Conservation (phyloP, 1,140 invertebrate species). For the Drosophila equinoxialis region DNA sequence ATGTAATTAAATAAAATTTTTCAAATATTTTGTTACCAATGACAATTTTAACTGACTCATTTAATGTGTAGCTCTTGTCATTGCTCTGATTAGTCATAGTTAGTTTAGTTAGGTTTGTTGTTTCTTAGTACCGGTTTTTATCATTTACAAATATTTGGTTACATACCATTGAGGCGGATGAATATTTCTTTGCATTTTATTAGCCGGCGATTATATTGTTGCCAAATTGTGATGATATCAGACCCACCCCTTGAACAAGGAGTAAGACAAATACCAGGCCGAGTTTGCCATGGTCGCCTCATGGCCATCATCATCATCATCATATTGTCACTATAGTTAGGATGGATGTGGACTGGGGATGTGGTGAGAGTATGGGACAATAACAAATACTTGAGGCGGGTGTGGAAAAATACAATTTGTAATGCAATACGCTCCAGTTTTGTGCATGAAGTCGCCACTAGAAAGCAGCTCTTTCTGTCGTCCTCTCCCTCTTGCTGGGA, state of each 20-base stretch:
- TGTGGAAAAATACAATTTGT: constrained; percentile 75
- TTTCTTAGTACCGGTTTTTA: constrained; percentile 8
- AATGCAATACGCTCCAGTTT: constrained; percentile 68
- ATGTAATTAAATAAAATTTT: too few species aligned
- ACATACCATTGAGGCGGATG: constrained; percentile 9
- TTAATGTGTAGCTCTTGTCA: not conserved
- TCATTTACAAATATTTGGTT: constrained; percentile 37
- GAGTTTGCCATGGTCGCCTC: constrained; percentile 42
- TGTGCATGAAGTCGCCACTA: constrained; percentile 61
- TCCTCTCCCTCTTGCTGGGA: not conserved
- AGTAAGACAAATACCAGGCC: constrained; percentile 28
- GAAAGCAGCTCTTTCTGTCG: not conserved
- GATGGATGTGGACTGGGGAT: constrained; percentile 9
- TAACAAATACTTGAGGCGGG: constrained; percentile 44
- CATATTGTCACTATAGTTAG: constrained; percentile 43
- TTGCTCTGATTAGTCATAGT: not conserved
- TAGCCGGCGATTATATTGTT: constrained; percentile 68
- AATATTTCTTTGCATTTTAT: constrained; percentile 76
- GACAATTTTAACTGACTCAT: not conserved
- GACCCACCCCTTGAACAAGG: constrained; percentile 28
- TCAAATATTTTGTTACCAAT: not conserved
- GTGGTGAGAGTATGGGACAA: constrained; percentile 26
- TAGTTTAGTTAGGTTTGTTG: not conserved
- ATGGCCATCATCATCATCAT: constrained; percentile 31
- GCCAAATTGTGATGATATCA: constrained; percentile 78